Percentiles rank a stretch among this genome's conserved stretches.
Conservation (phyloP, 1,140 invertebrate species). For the Hycleus phaleratus region DNA sequence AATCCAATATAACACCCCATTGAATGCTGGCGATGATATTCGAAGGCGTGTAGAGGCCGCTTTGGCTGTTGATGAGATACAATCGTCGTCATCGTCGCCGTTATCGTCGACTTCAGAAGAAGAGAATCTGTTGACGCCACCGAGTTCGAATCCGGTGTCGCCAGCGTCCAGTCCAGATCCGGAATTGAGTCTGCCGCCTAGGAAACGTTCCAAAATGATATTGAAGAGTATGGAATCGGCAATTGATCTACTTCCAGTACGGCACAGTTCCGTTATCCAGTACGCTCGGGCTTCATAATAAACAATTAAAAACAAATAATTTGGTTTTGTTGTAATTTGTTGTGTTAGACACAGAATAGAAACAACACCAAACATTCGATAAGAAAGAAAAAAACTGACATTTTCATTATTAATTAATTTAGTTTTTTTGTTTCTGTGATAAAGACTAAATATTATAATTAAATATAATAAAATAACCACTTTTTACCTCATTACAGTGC, state of each 20-base stretch:
- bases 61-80: slow-evolving; percentile 49
- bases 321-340: neutral
- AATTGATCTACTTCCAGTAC: slow-evolving; percentile 40
- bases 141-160: slow-evolving; percentile 55
- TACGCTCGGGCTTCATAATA: slow-evolving; percentile 64
- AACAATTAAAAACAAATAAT: neutral
- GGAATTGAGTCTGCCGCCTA: slow-evolving; percentile 62
- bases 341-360: neutral
- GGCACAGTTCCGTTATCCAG: slow-evolving; percentile 72
- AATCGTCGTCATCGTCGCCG: neutral
- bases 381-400: slow-evolving; percentile 1
- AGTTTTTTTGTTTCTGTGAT: slow-evolving; percentile 40
- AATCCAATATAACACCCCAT: slow-evolving; percentile 34
- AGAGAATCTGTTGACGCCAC: slow-evolving; percentile 53
- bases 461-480: slow-evolving; percentile 15
- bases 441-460: slow-evolving; percentile 27
- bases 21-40: slow-evolving; percentile 51
- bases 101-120: slow-evolving; percentile 21
- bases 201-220: slow-evolving; percentile 72
- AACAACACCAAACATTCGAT: neutral
- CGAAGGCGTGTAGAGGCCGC: slow-evolving; percentile 64
- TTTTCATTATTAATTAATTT: slow-evolving; percentile 16
- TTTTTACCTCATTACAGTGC: slow-evolving; percentile 39
- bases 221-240: slow-evolving; percentile 55
- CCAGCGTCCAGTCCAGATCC: slow-evolving; percentile 52